Base-by-base conservation (phyloP, 2,797 vertebrate genomes). In the Petrocephalus sullivani region DNA sequence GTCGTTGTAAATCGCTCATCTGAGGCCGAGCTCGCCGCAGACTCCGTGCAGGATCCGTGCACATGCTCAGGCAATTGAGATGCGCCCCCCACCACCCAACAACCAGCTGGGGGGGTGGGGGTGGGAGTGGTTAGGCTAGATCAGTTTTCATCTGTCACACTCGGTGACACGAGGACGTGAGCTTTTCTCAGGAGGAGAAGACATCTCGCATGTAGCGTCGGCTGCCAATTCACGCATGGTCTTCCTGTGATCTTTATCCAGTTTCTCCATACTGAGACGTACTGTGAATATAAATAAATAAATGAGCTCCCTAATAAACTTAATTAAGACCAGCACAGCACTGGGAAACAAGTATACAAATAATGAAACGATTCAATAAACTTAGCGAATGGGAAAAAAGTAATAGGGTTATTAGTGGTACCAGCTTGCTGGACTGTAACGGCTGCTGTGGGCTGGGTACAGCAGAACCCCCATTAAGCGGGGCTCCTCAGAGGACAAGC, bases 91-190 rank as follows among this genome's bases (percentile, higher is more conserved):
- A 91, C 87, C 46, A 90, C 90, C 89, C 92, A 87, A 41, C 93
- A 95, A 94, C 90, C 91, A 88, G 94, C 93, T 93, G 92, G 92
- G 89, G 91, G 94, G 96, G 94, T 93, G 94, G 64, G 64, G 61
- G 61, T 49, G 28, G 28, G 28, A 28, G 28, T 1, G 28, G 64
- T 12, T 12, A 95, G 95, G 94, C 94, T 94, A 95, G 93, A 95
- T 95, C 95, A 95, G 94, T 95, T 93, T 94, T 94, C 94, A 94
- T 94, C 93, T 92, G 95, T 95, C 95, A 95, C 95, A 93, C 95
- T 93, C 93, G 95, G 93, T 95, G 94, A 95, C 95, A 94, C 94
- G 91, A 96, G 94, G 93, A 93, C 93, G 92, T 89, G 87, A 93
- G 90, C 92, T 88, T 90, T 89, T 87, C 4, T 85, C 54, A 37